Conservation (phyloP, 2,113 vertebrate species). For the Apteryx owenii region DNA sequence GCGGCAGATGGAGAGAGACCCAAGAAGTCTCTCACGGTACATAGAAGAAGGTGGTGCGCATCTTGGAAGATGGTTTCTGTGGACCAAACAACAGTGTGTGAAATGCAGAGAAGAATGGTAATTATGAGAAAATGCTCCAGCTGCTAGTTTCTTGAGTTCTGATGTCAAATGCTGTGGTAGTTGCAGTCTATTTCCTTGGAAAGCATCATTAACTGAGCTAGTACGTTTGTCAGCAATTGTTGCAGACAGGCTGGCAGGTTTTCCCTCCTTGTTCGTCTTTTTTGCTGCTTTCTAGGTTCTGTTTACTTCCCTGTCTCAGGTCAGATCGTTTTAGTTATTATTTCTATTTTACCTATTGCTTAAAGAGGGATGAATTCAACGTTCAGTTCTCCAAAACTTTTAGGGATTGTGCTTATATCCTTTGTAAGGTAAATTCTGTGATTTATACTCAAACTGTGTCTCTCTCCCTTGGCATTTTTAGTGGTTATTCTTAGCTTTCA, state of each 20-base stretch:
- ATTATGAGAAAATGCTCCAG: background rate
- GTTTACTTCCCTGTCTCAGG: background rate
- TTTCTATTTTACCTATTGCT: background rate
- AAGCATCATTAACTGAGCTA: background rate
- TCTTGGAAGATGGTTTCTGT: constrained; percentile 44
- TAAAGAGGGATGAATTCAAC: background rate
- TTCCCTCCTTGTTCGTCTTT: accelerated
- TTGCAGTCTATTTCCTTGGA: background rate
- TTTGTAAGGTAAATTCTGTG: background rate
- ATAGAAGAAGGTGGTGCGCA: background rate
- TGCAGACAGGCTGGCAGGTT: background rate
- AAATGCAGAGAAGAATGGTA: constrained; percentile 22
- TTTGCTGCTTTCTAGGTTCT: background rate
- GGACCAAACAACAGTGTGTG: constrained; percentile 19
- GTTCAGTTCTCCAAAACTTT: background rate
- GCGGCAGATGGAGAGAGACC: constrained; percentile 1
- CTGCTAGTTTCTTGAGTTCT: background rate
- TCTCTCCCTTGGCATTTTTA: background rate
- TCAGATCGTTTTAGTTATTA: background rate
- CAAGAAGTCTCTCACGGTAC: constrained; percentile 33
- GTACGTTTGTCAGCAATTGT: background rate
- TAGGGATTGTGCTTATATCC: background rate
- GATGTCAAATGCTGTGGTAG: background rate
- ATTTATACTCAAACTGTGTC: background rate
- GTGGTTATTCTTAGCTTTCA: constrained; percentile 6